A percentile compares a stretch with the other conserved stretches of the same genome.
phyloP scores from a whole-genome alignment of 2,797 vertebrate species.

The Ibycter americanus region DNA sequence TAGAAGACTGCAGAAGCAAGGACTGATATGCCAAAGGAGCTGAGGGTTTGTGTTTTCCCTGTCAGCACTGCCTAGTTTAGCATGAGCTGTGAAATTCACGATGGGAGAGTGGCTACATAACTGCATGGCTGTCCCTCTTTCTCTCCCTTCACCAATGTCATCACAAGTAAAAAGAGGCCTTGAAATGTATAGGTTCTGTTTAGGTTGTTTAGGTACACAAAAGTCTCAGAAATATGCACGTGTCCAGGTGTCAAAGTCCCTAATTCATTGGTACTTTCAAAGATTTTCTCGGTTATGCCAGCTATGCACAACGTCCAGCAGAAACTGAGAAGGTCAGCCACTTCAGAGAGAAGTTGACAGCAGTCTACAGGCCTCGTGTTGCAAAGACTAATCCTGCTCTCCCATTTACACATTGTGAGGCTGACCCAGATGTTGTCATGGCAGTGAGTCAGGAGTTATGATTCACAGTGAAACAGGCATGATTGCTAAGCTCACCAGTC shows the following conservation, averaged over 20 bases:
- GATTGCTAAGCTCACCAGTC: background rate
- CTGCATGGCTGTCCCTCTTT: background rate
- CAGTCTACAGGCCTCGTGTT: background rate
- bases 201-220: background rate
- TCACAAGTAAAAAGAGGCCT: background rate
- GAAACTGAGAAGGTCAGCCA: background rate
- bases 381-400: background rate
- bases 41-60: background rate
- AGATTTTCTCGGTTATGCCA: background rate
- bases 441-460: conserved; percentile 10
- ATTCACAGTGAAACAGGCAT: background rate
- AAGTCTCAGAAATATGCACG: background rate
- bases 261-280: background rate
- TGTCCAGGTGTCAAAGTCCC: background rate
- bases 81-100: background rate
- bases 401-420: background rate
- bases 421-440: background rate
- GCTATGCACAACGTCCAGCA: background rate
- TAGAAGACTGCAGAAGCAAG: background rate
- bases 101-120: background rate
- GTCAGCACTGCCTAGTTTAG: background rate
- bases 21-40: background rate
- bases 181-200: background rate
- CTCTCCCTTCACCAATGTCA: background rate
- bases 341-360: background rate